Evolutionary conservation across 2,888 invertebrate genomes (phyloP), one percentile per base, ranked within the genome.

Genomic region (Habroteleia sp.): DNA sequence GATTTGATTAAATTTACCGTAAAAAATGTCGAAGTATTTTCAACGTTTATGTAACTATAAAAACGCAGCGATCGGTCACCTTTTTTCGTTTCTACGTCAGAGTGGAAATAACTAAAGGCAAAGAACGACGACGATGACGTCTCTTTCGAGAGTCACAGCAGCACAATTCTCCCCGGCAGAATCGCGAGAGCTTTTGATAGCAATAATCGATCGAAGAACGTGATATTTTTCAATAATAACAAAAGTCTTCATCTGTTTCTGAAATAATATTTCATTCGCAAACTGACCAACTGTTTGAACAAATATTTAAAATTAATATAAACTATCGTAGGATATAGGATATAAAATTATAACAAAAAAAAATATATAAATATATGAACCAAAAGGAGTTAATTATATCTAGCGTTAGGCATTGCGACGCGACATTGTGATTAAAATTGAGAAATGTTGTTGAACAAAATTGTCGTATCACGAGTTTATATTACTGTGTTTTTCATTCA

Each of bases 401-500:
- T 56, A 56, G 48, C 5, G 20, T 48, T 56, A 68, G n/a, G 27
- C 44, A 16, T 17, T 31, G 33, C 23, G n/a, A n/a, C n/a, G 44
- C 41, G 56, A 27, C 39, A 66, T 66, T 56, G 41, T 41, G 41
- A 54, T 54, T 54, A 10, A 52, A 54, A 58, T 20, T 31, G 31
- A 33, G 14, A 58, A 46, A 29, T 14, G 16, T 46, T 46, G 46
- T 66, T 54, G 8, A 66, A 56, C 46, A 56, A 66, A 66, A 54
- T 66, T 66, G 56, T 56, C 20, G 7, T 35, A 27, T 41, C 46
- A 56, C 14, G 41, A 44, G 44, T 54, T 8, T 52, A 35, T 56
- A 14, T 48, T 66, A 35, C 8, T 37, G 11, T 58, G 68, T 68
- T 58, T 56, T 68, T n/a, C n/a, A 25, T 42, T 68, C 42, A 68